Percentiles rank a stretch among this genome's conserved stretches.
Evolutionary conservation across 2,888 invertebrate genomes (phyloP).

Genomic region (Lottia scabra): DNA sequence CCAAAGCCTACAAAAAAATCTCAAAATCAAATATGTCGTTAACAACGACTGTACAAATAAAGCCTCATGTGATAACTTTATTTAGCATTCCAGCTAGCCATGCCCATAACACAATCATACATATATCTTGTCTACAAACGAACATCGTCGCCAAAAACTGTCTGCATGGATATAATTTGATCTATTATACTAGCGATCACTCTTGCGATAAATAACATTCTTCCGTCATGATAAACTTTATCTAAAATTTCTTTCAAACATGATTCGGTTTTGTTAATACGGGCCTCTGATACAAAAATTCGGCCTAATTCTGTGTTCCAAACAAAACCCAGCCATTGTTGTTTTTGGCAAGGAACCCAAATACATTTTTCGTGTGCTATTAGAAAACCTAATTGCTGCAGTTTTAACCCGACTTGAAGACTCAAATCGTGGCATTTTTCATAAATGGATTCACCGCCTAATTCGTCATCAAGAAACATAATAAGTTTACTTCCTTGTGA

Average conservation of each 20-base stretch:
- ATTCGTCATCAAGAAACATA: not conserved
- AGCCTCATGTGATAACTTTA: not conserved
- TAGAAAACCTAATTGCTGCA: not conserved
- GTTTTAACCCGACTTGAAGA: not conserved
- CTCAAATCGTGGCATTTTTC: conserved; percentile 7
- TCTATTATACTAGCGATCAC: not conserved
- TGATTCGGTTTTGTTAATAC: not conserved
- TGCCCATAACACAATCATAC: not conserved
- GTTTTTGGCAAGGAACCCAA: not conserved
- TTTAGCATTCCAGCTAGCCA: not conserved
- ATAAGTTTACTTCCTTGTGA: not conserved
- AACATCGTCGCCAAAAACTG: not conserved
- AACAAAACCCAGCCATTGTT: not conserved
- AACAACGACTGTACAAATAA: not conserved
- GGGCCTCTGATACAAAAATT: not conserved
- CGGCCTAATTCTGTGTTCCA: not conserved
- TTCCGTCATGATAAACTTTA: not conserved
- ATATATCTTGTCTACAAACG: not conserved
- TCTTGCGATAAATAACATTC: not conserved
- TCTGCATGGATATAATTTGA: not conserved
- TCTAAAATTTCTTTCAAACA: not conserved
- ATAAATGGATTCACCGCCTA: not conserved
- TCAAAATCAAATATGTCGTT: not conserved
- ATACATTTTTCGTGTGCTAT: not conserved
- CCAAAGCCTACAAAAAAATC: not conserved